Evolutionary conservation across 2,113 vertebrate genomes (phyloP).

Genomic region (Oplegnathus fasciatus): DNA sequence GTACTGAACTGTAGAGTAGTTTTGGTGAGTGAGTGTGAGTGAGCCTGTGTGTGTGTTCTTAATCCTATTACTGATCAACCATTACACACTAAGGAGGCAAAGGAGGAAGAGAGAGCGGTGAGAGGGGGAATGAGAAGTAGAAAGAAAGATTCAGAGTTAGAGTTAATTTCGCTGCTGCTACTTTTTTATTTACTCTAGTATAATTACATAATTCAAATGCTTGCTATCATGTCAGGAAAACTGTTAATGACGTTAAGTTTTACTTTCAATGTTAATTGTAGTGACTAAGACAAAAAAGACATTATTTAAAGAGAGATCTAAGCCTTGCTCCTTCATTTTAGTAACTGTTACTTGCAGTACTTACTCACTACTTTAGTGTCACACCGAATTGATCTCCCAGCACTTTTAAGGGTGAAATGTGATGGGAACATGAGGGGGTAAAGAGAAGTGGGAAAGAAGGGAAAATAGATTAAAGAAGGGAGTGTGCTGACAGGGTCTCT

Average conservation of each 20-base stretch:
- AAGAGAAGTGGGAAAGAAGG: background rate
- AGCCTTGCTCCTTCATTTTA: background rate
- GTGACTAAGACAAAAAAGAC: background rate
- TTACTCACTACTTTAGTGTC: slow-evolving; percentile 15
- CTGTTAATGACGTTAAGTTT: background rate
- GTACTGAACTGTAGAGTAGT: slow-evolving; percentile 35
- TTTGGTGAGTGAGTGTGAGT: slow-evolving; percentile 39
- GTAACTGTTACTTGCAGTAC: background rate
- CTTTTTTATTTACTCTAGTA: background rate
- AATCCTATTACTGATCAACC: slow-evolving; percentile 71
- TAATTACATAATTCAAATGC: slow-evolving; percentile 7
- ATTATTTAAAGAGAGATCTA: background rate
- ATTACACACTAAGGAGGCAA: slow-evolving; percentile 46
- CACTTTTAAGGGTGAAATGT: slow-evolving; percentile 15
- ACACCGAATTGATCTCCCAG: slow-evolving; percentile 11
- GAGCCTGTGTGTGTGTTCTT: slow-evolving; percentile 55
- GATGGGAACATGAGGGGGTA: background rate
- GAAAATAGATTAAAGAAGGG: slow-evolving; percentile 34
- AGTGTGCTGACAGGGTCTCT: slow-evolving; percentile 45
- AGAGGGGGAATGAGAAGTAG: background rate
- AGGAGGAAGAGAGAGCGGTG: slow-evolving; percentile 11
- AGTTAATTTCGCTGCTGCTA: slow-evolving; percentile 7
- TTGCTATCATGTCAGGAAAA: background rate
- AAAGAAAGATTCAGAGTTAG: slow-evolving; percentile 7
- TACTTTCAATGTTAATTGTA: slow-evolving; percentile 13